phyloP scores from a whole-genome alignment of 1,140 invertebrate genomes.

The Paralvinella palmiformis region DNA sequence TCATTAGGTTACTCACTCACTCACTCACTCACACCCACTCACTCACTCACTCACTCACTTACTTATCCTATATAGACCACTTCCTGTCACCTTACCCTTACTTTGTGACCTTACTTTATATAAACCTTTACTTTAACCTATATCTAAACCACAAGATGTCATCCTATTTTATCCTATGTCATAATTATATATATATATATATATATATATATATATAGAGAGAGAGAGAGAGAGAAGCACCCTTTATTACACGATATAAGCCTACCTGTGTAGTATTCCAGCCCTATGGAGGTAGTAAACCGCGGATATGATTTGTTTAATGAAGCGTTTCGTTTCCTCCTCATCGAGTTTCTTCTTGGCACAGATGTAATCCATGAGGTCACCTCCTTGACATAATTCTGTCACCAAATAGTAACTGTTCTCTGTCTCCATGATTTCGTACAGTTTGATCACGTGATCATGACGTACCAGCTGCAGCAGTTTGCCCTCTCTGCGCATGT shows the following conservation, averaged over 20 bases:
- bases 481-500: slow-evolving; percentile 44
- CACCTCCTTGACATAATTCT: slow-evolving; percentile 44
- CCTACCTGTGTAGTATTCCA: slow-evolving; percentile 45
- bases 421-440: slow-evolving; percentile 49
- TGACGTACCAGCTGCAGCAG: slow-evolving; percentile 45
- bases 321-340: slow-evolving; percentile 38
- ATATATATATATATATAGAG: not conserved
- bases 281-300: slow-evolving; percentile 44
- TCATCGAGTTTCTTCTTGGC: slow-evolving; percentile 38
- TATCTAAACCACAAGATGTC: not conserved
- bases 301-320: slow-evolving; percentile 45
- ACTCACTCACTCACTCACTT: too few species aligned
- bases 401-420: slow-evolving; percentile 49
- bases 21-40: too few species aligned
- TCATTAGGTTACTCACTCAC: too few species aligned
- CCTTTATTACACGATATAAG: not conserved
- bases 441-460: slow-evolving; percentile 40
- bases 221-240: not conserved
- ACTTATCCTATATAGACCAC: too few species aligned
- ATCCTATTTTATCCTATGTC: not conserved
- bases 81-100: too few species aligned
- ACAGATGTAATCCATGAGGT: slow-evolving; percentile 47
- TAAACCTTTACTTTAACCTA: not conserved
- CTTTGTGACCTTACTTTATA: too few species aligned
- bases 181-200: not conserved